phyloP scores from a whole-genome alignment of 1,140 invertebrate genomes.

The Euura saliciscinereae region DNA sequence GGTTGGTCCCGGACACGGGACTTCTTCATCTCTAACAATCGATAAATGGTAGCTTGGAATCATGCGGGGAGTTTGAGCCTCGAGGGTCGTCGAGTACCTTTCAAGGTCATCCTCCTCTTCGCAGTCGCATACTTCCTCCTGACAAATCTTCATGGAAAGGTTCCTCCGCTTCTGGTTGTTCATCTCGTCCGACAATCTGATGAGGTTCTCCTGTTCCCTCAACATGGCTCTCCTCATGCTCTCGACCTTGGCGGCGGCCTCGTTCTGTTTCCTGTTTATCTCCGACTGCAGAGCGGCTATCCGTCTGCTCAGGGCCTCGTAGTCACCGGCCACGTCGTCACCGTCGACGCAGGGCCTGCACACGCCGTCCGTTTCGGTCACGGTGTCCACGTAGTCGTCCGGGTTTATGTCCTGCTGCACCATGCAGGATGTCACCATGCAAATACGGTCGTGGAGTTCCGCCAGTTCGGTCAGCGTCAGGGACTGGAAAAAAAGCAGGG shows the following conservation, averaged over 20 bases:
- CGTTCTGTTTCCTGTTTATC: slow-evolving; percentile 42
- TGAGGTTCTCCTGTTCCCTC: slow-evolving; percentile 38
- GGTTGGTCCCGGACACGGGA: background rate
- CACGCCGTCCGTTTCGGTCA: background rate
- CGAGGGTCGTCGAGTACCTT: background rate
- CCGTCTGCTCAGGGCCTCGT: slow-evolving; percentile 37
- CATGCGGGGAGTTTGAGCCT: background rate
- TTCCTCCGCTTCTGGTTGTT: slow-evolving; percentile 41
- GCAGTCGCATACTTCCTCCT: background rate
- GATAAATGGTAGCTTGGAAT: no score
- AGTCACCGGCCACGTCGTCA: slow-evolving; percentile 16
- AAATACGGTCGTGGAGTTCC: slow-evolving; percentile 48
- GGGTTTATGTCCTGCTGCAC: slow-evolving; percentile 30
- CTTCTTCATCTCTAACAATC: no score
- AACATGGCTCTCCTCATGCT: slow-evolving; percentile 36
- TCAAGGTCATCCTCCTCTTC: slow-evolving; percentile 4
- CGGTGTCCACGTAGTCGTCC: background rate
- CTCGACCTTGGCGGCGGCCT: slow-evolving; percentile 36
- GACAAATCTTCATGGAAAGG: slow-evolving; percentile 16
- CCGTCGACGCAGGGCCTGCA: background rate
- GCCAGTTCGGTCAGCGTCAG: slow-evolving; percentile 45
- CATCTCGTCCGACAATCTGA: slow-evolving; percentile 39
- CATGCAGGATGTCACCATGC: slow-evolving; percentile 39
- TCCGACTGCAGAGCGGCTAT: slow-evolving; percentile 47
- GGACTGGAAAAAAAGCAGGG: slow-evolving; percentile 32